Evolutionary conservation across 2,113 vertebrate genomes (phyloP).

Genomic region (Varanus komodoensis): DNA sequence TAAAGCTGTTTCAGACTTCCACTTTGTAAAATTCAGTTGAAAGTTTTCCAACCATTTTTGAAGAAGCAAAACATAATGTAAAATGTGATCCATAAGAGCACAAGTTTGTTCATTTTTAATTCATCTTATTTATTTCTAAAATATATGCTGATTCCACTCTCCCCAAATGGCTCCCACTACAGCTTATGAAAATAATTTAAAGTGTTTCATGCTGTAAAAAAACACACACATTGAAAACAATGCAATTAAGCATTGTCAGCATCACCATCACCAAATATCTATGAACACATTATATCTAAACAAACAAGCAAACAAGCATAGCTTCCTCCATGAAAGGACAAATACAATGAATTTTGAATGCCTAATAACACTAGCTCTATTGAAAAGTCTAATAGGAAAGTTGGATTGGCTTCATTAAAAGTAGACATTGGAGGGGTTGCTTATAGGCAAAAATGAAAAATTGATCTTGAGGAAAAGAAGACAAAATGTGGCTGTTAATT

Average conservation of each 20-base stretch:
- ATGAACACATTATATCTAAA: not conserved
- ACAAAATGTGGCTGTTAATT: not conserved
- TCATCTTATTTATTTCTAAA: not conserved
- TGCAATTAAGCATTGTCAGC: not conserved
- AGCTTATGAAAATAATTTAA: not conserved
- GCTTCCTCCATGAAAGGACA: not conserved
- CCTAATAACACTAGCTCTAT: not conserved
- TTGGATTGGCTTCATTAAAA: not conserved
- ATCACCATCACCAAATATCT: not conserved
- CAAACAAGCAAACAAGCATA: not conserved
- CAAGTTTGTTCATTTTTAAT: not conserved
- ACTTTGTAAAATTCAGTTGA: not conserved
- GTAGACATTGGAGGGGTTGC: not conserved
- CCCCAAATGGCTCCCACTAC: not conserved
- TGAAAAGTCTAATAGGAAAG: not conserved
- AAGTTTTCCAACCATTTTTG: not conserved
- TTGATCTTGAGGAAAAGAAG: not conserved
- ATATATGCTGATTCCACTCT: not conserved
- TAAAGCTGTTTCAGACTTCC: not conserved
- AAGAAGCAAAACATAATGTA: not conserved
- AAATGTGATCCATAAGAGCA: not conserved
- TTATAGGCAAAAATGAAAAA: not conserved
- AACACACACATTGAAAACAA: not conserved
- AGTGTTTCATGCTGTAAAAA: not conserved
- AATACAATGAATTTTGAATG: not conserved